phyloP scores from a whole-genome alignment of 2,888 invertebrate genomes.

The Aquatica leii region DNA sequence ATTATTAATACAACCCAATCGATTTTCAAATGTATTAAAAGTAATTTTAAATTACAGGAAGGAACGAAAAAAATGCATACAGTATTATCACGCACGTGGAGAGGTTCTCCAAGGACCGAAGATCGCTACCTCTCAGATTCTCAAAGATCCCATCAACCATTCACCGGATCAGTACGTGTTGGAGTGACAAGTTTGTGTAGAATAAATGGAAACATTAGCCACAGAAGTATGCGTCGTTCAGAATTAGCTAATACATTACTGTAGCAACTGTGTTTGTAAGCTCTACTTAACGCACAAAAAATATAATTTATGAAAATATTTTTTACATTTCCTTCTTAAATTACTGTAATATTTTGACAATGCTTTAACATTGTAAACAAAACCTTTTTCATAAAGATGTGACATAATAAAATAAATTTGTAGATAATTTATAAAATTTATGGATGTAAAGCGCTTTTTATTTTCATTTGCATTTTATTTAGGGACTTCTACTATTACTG shows the following conservation, averaged over 20 bases:
- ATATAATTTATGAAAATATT: too few relatives aligned
- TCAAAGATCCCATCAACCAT: constrained; percentile 45
- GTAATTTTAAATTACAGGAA: constrained; percentile 53
- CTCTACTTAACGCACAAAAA: neutral
- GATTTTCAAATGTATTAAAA: too few relatives aligned
- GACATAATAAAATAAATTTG: too few relatives aligned
- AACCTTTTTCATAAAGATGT: too few relatives aligned
- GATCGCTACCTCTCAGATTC: constrained; percentile 48
- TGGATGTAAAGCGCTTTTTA: too few relatives aligned
- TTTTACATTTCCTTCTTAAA: too few relatives aligned
- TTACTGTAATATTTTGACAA: too few relatives aligned
- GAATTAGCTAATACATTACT: constrained; percentile 42
- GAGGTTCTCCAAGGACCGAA: constrained; percentile 42
- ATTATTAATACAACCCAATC: too few relatives aligned
- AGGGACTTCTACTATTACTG: too few relatives aligned
- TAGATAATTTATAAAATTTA: too few relatives aligned
- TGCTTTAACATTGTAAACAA: too few relatives aligned
- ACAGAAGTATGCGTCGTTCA: constrained; percentile 33
- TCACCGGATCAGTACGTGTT: constrained; percentile 27
- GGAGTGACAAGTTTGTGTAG: constrained; percentile 41
- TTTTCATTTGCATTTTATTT: too few relatives aligned
- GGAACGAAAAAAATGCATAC: constrained; percentile 59
- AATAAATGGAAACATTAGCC: constrained; percentile 41
- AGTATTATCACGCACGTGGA: constrained; percentile 49
- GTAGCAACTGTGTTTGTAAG: constrained; percentile 20